phyloP scores from a whole-genome alignment of 92 coral and sea anemone species.

The Phymanthus crucifer region DNA sequence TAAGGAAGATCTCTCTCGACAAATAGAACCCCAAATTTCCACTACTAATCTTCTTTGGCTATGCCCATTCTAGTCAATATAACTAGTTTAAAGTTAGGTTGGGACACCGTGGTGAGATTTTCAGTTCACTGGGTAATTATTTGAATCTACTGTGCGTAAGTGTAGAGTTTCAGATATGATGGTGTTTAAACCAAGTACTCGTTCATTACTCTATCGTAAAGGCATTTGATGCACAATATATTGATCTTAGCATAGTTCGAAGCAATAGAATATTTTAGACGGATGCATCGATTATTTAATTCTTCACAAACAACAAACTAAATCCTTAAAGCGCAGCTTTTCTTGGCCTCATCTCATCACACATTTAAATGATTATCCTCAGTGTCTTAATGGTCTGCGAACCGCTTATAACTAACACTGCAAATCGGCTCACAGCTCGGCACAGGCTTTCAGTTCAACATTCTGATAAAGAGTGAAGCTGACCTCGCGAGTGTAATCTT shows the following conservation, averaged over 20 bases:
- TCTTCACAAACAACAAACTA: not conserved
- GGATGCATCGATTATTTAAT: not conserved
- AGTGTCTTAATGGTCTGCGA: slow-evolving; percentile 15
- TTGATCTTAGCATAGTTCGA: slow-evolving; percentile 22
- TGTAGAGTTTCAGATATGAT: slow-evolving; percentile 16
- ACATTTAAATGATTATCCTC: not conserved
- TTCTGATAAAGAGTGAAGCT: slow-evolving; percentile 35
- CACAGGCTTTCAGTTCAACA: not conserved
- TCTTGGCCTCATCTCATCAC: not conserved
- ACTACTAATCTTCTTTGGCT: not conserved
- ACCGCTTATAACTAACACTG: not conserved
- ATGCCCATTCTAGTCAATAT: not conserved
- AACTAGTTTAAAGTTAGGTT: not conserved
- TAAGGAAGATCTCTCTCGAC: slow-evolving; percentile 26
- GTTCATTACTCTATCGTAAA: slow-evolving; percentile 11
- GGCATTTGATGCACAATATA: slow-evolving; percentile 14
- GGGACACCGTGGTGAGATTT: too few species aligned
- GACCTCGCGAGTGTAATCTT: slow-evolving; percentile 6
- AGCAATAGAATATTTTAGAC: not conserved
- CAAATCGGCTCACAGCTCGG: slow-evolving; percentile 22
- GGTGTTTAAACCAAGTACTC: slow-evolving; percentile 14
- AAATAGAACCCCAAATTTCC: slow-evolving; percentile 16
- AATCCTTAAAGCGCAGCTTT: not conserved
- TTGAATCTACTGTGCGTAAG: slow-evolving; percentile 1
- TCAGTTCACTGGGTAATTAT: not conserved